phyloP scores from a whole-genome alignment of 1,140 invertebrate species.

The Papilio helenus region DNA sequence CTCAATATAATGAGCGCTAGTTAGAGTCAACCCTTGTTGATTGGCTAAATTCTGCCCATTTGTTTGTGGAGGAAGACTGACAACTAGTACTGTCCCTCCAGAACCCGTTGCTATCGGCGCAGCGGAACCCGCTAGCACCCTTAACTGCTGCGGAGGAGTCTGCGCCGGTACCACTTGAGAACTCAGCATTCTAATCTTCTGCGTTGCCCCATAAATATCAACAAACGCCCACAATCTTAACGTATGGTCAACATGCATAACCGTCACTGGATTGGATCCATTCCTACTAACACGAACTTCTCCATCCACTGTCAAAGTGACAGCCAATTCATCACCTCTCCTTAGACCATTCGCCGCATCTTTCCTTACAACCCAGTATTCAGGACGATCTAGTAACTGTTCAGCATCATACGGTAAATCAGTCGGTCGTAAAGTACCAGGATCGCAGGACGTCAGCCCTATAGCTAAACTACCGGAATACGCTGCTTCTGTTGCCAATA shows the following conservation, averaged over 20 bases:
- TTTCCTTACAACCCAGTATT: constrained; percentile 98
- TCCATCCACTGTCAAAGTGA: constrained; percentile 91
- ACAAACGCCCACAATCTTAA: constrained; percentile 96
- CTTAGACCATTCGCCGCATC: constrained; percentile 93
- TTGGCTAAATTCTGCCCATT: constrained; percentile 63
- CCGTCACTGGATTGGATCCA: constrained; percentile 89
- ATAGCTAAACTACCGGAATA: constrained; percentile 95
- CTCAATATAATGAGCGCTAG: constrained; percentile 78
- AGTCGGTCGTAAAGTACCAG: constrained; percentile 86
- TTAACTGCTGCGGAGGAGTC: constrained; percentile 65
- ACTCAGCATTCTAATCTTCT: constrained; percentile 86
- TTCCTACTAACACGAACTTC: constrained; percentile 95
- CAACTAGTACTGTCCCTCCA: constrained; percentile 89
- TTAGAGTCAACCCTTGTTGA: constrained; percentile 67
- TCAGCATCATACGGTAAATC: constrained; percentile 97
- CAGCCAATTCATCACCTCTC: constrained; percentile 95
- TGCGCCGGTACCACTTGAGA: constrained; percentile 61
- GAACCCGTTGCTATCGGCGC: constrained; percentile 85
- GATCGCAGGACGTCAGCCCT: constrained; percentile 97
- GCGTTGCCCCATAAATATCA: constrained; percentile 97
- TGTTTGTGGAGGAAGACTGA: constrained; percentile 88
- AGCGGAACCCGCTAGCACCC: constrained; percentile 65
- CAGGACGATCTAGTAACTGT: constrained; percentile 94
- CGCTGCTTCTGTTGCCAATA: constrained; percentile 92
- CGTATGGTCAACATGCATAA: constrained; percentile 97